Evolutionary conservation across 2,113 vertebrate species (phyloP).

Genomic region (Hippolais icterina): DNA sequence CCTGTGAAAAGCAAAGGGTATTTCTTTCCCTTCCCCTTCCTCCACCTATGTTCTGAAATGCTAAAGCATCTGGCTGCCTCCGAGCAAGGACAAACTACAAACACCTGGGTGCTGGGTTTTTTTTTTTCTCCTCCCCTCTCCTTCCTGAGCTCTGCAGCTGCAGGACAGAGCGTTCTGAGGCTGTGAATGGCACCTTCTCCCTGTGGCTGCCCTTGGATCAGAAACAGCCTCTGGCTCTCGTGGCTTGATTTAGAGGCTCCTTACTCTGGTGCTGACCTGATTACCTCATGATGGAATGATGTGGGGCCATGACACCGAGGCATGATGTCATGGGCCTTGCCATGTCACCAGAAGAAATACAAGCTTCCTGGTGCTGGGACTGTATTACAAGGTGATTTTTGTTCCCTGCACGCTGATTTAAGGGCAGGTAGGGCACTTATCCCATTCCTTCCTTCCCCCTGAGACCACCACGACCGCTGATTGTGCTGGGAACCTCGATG

Average conservation of each 20-base stretch:
- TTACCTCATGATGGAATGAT: constrained; percentile 61
- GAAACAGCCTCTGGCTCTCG: constrained; percentile 19
- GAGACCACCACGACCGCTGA: neutral
- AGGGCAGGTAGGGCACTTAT: neutral
- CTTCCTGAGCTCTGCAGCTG: constrained; percentile 15
- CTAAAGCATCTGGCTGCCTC: constrained; percentile 47
- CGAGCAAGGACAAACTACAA: constrained; percentile 26
- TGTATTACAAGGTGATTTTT: constrained; percentile 48
- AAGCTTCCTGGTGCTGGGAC: constrained; percentile 32
- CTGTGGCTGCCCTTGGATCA: neutral
- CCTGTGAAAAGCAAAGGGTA: neutral
- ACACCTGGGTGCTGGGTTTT: neutral
- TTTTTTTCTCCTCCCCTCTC: neutral
- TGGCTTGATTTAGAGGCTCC: constrained; percentile 4
- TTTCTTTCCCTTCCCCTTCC: neutral
- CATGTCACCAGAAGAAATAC: constrained; percentile 48
- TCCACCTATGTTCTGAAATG: neutral
- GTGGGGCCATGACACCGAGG: constrained; percentile 5
- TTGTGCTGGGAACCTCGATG: neutral
- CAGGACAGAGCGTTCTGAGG: neutral
- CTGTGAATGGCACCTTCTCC: constrained; percentile 43
- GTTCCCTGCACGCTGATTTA: neutral
- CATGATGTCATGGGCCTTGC: constrained; percentile 53
- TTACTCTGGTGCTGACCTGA: neutral
- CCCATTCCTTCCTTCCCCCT: neutral